Evolutionary conservation across 2,888 invertebrate genomes (phyloP).

Genomic region (Melitaea athalia): DNA sequence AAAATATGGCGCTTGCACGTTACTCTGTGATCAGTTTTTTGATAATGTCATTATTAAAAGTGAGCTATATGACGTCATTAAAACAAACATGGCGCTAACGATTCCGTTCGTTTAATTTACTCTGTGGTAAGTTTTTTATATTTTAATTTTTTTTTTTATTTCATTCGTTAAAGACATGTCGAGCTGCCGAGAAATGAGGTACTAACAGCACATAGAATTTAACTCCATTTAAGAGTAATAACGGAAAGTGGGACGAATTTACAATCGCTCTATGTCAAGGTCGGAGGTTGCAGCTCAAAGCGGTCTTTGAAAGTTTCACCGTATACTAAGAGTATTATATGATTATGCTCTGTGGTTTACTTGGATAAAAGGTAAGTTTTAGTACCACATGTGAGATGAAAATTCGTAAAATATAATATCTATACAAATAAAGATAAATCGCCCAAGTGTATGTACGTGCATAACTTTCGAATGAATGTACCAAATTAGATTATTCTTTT

Average conservation of each 20-base stretch:
- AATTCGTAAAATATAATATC: not conserved
- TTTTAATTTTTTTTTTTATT: not conserved
- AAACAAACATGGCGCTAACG: not conserved
- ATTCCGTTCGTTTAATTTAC: not conserved
- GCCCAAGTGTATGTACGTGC: too few relatives aligned
- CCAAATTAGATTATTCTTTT: too few relatives aligned
- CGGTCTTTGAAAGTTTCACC: constrained; percentile 19
- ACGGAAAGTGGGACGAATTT: constrained; percentile 27
- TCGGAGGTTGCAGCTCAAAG: constrained; percentile 11
- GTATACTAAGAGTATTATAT: constrained; percentile 11
- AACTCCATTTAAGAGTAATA: constrained; percentile 26
- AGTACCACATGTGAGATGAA: not conserved
- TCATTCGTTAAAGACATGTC: not conserved
- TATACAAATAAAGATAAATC: too few relatives aligned
- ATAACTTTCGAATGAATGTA: too few relatives aligned
- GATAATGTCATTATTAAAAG: too few relatives aligned
- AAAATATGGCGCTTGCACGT: too few relatives aligned
- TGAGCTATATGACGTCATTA: too few relatives aligned
- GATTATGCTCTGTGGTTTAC: constrained; percentile 15
- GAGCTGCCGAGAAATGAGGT: not conserved
- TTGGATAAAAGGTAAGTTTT: constrained; percentile 8
- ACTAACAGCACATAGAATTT: constrained; percentile 13
- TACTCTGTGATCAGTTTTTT: too few relatives aligned
- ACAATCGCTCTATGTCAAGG: constrained; percentile 32
- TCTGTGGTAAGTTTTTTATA: not conserved